Base-by-base conservation (phyloP, 1,140 invertebrate species). In the Asbolus verrucosus region DNA sequence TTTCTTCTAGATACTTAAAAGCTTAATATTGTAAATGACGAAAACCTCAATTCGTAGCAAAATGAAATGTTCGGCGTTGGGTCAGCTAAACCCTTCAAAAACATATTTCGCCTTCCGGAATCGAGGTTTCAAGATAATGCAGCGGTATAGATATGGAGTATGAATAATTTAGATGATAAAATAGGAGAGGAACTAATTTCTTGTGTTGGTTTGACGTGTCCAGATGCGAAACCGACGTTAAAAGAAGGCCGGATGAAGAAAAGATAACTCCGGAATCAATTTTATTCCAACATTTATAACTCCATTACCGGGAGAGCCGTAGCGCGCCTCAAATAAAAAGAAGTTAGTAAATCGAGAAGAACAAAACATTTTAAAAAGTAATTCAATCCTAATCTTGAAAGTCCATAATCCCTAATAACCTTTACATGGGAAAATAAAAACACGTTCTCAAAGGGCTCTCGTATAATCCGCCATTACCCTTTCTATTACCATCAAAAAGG, bases 401-500 rank as follows among this genome's bases (percentile, higher is more conserved):
- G 66, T 72, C 59, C 67, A 72, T 72, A 72, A 72, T 68, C 66
- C 62, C 14, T 69, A 67, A 72, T 72, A 72, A 69, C 66, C 62
- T 50, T 67, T 38, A 62, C 69, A 67, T 43, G 54, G 50, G 18
- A 62, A 63, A 71, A 71, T 67, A 62, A 31, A 65, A 71, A 63
- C 60, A 43, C 39, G 46, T 70, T 61, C 15, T 66, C 39, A 39
- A 65, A 39, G 50, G 36, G 24, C 16, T 67, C 31, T 43, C 33
- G 31, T 67, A 70, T 73, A 73, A 70, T 73, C 68, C 68, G 31
- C 54, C 54, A 70, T 73, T 70, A 67, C 68, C 63, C 61, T 70
- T 74, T 74, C 73, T 74, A 74, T 74, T 74, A 74, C 70, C 73
- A 74, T 72, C 70, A 61, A 60, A 71, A 68, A 66, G 66, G 67